Conservation (phyloP, 1,140 invertebrate genomes). For the Tetraneura akinire region DNA sequence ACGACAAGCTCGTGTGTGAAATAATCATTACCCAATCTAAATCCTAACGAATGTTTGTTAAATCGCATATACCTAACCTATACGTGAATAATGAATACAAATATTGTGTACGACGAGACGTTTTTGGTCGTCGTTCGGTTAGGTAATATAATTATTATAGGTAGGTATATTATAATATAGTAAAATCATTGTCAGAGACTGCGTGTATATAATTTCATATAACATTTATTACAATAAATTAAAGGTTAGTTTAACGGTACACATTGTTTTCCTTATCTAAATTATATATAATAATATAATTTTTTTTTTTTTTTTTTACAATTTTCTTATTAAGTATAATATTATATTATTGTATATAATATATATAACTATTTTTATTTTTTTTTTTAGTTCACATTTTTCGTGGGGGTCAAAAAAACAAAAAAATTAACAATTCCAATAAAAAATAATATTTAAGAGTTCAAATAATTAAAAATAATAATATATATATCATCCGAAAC, state of each 20-base stretch:
- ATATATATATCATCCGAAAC: background rate
- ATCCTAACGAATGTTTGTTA: conserved; percentile 32
- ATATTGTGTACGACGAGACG: background rate
- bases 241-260: conserved; percentile 50
- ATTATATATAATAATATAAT: conserved; percentile 22
- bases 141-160: too few species aligned
- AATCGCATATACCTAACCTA: conserved; percentile 23
- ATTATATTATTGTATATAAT: background rate
- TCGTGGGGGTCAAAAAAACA: conserved; percentile 7
- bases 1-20: conserved; percentile 41
- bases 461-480: conserved; percentile 1
- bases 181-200: conserved; percentile 3
- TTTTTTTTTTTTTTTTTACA: conserved; percentile 43
- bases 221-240: conserved; percentile 51
- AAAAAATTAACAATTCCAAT: conserved; percentile 28
- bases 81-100: conserved; percentile 29
- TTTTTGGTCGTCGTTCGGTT: too few species aligned
- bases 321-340: conserved; percentile 10
- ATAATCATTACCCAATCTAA: conserved; percentile 40
- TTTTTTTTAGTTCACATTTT: background rate
- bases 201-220: conserved; percentile 27
- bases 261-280: conserved; percentile 43
- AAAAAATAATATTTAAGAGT: conserved; percentile 11
- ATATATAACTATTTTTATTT: conserved; percentile 29
- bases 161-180: background rate